phyloP scores from a whole-genome alignment of 64 coral and sea anemone species.

The Dendrophyllia cribrosa region DNA sequence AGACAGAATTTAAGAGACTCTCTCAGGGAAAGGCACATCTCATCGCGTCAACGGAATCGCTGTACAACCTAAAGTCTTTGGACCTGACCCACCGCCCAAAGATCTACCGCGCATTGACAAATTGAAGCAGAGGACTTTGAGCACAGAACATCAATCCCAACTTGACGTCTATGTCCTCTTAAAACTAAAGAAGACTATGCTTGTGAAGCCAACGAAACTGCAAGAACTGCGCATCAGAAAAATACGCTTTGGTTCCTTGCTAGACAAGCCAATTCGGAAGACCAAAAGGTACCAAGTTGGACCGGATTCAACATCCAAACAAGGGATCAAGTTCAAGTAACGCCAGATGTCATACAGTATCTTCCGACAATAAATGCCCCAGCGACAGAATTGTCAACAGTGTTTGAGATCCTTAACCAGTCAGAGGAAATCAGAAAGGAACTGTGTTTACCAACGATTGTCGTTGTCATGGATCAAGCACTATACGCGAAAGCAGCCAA shows the following conservation, averaged over 20 bases:
- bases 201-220: conserved; percentile 4
- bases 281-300: no score
- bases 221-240: conserved; percentile 36
- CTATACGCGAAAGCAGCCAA: conserved; percentile 33
- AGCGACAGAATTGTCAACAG: conserved; percentile 58
- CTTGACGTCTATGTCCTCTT: conserved; percentile 48
- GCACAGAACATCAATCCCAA: conserved; percentile 18
- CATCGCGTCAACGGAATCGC: no score
- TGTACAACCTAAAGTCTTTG: conserved; percentile 63
- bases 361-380: conserved; percentile 65
- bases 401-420: conserved; percentile 59
- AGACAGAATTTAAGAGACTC: no score
- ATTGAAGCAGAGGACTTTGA: conserved; percentile 54
- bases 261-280: conserved; percentile 22
- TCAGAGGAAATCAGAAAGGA: conserved; percentile 64
- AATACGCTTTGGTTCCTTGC: conserved; percentile 62
- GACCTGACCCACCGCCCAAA: conserved; percentile 48
- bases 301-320: conserved; percentile 71
- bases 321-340: conserved; percentile 48
- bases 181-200: conserved; percentile 29
- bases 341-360: conserved; percentile 57
- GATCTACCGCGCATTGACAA: conserved; percentile 36
- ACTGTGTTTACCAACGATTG: conserved; percentile 24
- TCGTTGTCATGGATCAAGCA: conserved; percentile 38
- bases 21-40: no score